A percentile compares a stretch with the other conserved stretches of the same genome.
phyloP scores from a whole-genome alignment of 2,113 vertebrate genomes.

The Hemiscyllium ocellatum region DNA sequence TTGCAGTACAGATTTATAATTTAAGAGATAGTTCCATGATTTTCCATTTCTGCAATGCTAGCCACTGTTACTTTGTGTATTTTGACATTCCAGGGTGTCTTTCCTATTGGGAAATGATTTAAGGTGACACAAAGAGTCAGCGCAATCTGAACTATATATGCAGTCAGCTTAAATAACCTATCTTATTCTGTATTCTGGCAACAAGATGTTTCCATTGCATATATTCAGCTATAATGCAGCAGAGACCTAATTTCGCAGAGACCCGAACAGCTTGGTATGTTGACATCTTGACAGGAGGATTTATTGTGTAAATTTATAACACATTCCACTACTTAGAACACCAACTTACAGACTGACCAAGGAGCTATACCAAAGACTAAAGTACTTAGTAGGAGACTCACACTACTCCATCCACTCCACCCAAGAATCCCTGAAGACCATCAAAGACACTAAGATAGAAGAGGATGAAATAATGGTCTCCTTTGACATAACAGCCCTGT shows the following conservation, averaged over 20 bases:
- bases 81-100: not conserved
- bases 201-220: not conserved
- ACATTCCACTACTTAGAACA: too few species aligned
- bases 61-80: not conserved
- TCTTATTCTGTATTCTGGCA: not conserved
- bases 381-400: too few species aligned
- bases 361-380: too few species aligned
- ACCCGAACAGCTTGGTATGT: not conserved
- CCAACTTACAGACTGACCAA: too few species aligned
- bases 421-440: too few species aligned
- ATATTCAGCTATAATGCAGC: not conserved
- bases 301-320: not conserved
- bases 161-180: not conserved
- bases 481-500: too few species aligned
- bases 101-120: not conserved
- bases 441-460: too few species aligned
- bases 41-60: not conserved
- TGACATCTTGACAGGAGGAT: not conserved
- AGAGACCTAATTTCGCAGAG: not conserved
- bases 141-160: not conserved
- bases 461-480: too few species aligned
- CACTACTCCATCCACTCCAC: too few species aligned
- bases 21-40: not conserved
- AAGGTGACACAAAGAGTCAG: not conserved
- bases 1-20: not conserved